Evolutionary conservation across 2,797 vertebrate species (phyloP), one percentile per base, ranked within the genome.

Genomic region (Alectoris magna): DNA sequence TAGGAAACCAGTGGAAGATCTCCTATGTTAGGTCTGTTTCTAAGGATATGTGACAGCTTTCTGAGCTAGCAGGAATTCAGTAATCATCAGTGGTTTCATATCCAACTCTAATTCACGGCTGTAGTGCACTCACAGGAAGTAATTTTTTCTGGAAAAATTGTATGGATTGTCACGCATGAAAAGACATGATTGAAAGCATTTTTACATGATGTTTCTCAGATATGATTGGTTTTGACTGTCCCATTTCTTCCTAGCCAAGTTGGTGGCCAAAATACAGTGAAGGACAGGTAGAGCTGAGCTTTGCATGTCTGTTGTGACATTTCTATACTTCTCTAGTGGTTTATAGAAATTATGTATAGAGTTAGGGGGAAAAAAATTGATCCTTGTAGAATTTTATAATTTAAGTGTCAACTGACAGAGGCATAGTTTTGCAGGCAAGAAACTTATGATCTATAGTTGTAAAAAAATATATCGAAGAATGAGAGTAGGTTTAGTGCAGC

Each of bases 271-370:
- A 60, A 22, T 8, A 41, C 2, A 1, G 4, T 29, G 14, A 31
- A 27, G 24, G 21, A 67, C 13, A 63, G 27, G 22, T 24, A 71
- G 22, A 90, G 13, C 8, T 90, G 49, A 74, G 34, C 19, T 62
- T 49, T 14, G 1, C 0, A 0, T 27, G 26, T 6, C 31, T 69
- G 41, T 66, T 82, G 16, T 24, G 39, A 62, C 12, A 76, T 2
- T 69, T 70, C 39, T 0, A 0, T 43, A 22, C 8, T 80, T 4
- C 24, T 79, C 23, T 48, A 18, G 19, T 73, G 14, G 11, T 70
- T 91, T 87, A 44, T 24, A 64, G 27, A 64, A 87, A 80, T 74
- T 79, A 27, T 39, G 11, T 13, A 31, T 11, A 46, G 24, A 84
- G 39, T 8, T 49, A 17, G 26, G 73, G 8, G 15, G 43, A 79